Evolutionary conservation across 2,113 vertebrate genomes (phyloP).

Genomic region (Vulpes lagopus): DNA sequence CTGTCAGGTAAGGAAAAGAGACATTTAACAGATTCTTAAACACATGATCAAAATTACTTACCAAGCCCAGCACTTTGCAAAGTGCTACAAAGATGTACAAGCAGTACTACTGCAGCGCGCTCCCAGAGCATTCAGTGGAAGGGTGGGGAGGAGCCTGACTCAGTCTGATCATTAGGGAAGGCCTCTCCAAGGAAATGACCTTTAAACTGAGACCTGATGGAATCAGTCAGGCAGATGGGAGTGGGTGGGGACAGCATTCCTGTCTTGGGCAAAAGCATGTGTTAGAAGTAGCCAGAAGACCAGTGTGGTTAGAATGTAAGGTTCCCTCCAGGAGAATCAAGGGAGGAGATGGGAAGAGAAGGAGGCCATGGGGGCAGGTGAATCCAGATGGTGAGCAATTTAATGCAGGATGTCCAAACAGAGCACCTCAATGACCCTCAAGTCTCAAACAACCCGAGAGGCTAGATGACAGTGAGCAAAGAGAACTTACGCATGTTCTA

Average conservation of each 20-base stretch:
- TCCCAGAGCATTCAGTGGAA: not conserved
- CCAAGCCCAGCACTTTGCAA: not conserved
- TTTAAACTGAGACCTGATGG: constrained; percentile 28
- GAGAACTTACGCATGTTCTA: not conserved
- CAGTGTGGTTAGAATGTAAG: not conserved
- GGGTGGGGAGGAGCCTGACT: not conserved
- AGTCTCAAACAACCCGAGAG: not conserved
- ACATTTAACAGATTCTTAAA: not conserved
- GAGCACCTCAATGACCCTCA: not conserved
- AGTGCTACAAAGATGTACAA: not conserved
- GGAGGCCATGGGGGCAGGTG: not conserved
- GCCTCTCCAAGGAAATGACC: not conserved
- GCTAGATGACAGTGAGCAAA: not conserved
- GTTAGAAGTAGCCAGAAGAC: constrained; percentile 2
- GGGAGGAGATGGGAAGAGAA: not conserved
- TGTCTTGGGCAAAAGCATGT: not conserved
- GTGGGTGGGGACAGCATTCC: not conserved
- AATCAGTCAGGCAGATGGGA: not conserved
- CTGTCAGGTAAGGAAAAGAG: not conserved
- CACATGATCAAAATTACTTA: not conserved
- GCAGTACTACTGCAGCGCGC: not conserved
- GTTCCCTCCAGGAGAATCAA: not conserved
- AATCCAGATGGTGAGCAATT: not conserved
- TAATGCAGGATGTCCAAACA: not conserved
- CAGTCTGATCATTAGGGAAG: not conserved